phyloP scores from a whole-genome alignment of 1,140 invertebrate species.

The Drosophila ficusphila region DNA sequence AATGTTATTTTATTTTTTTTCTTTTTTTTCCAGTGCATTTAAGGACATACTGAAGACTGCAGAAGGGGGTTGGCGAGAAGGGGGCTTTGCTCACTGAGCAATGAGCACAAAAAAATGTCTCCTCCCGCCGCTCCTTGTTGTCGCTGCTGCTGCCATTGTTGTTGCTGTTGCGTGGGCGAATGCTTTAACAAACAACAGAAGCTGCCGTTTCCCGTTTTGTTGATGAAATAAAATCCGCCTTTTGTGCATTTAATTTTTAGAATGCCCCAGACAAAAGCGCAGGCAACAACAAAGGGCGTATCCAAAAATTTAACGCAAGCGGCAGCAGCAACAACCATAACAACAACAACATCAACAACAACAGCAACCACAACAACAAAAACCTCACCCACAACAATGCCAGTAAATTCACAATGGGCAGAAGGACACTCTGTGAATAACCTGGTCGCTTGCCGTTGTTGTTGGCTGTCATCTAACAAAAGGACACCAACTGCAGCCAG shows the following conservation, averaged over 20 bases:
- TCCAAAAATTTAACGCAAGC: constrained; percentile 67
- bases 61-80: neutral
- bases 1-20: constrained; percentile 37
- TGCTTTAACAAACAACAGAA: constrained; percentile 81
- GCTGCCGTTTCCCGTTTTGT: constrained; percentile 80
- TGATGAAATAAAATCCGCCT: constrained; percentile 82
- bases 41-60: neutral
- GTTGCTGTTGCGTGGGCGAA: constrained; percentile 62
- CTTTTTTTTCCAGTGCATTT: neutral
- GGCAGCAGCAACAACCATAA: constrained; percentile 2
- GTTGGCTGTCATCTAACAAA: constrained; percentile 58
- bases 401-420: constrained; percentile 56
- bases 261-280: constrained; percentile 75
- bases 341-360: constrained; percentile 58
- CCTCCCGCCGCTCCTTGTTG: constrained; percentile 41
- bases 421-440: constrained; percentile 71
- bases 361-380: constrained; percentile 10
- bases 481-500: constrained; percentile 69
- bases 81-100: constrained; percentile 31
- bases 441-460: constrained; percentile 34
- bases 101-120: constrained; percentile 65
- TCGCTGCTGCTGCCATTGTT: neutral
- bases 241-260: constrained; percentile 83
- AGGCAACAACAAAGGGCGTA: constrained; percentile 79
- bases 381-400: constrained; percentile 74